Evolutionary conservation across 2,888 invertebrate species (phyloP).

Genomic region (Geophilus truncorum): DNA sequence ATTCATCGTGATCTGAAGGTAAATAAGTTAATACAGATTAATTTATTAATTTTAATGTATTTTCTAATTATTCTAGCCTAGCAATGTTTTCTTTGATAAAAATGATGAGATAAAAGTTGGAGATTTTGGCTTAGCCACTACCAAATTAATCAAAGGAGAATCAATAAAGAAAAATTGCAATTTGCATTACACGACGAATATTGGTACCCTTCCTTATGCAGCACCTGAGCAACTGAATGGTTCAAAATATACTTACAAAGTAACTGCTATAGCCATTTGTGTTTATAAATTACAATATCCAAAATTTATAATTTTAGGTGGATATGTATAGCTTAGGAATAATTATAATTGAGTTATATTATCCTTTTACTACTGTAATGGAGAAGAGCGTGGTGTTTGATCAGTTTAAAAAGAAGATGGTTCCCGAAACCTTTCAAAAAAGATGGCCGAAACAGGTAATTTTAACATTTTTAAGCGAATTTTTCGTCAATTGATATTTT

Average conservation of each 20-base stretch:
- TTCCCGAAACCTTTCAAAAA: background rate
- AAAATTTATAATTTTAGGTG: background rate
- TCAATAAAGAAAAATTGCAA: background rate
- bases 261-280: background rate
- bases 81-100: slow-evolving; percentile 32
- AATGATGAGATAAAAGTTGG: slow-evolving; percentile 30
- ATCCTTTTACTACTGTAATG: slow-evolving; percentile 30
- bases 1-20: background rate
- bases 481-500: background rate
- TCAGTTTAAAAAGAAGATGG: background rate
- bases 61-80: background rate
- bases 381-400: background rate
- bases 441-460: background rate
- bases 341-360: slow-evolving; percentile 28
- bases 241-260: slow-evolving; percentile 30
- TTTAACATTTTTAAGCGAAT: background rate
- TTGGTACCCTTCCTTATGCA: slow-evolving; percentile 28
- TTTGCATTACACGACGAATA: background rate
- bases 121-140: slow-evolving; percentile 33
- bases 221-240: slow-evolving; percentile 31
- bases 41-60: background rate
- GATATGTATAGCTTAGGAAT: slow-evolving; percentile 35
- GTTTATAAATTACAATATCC: background rate
- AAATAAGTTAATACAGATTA: background rate
- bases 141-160: background rate